Percentiles rank a stretch among this genome's conserved stretches.
Evolutionary conservation across 2,888 invertebrate species (phyloP).

Genomic region (Drosophila mimetica): DNA sequence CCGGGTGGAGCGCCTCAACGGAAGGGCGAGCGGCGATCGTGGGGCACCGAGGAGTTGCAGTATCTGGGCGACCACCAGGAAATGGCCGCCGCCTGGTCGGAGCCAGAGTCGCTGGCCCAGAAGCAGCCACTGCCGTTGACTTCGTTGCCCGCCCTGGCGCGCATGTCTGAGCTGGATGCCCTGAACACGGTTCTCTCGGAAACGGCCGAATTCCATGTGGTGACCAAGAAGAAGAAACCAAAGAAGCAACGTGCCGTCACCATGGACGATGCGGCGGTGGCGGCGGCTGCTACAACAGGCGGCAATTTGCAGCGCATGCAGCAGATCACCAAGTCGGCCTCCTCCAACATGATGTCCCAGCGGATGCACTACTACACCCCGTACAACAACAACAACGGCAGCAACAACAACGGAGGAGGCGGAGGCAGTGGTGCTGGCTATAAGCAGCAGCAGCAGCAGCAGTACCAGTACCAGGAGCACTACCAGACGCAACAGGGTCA

Average conservation of each 20-base stretch:
- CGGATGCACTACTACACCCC: slow-evolving; percentile 32
- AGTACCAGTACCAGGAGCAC: slow-evolving; percentile 22
- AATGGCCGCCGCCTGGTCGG: slow-evolving; percentile 39
- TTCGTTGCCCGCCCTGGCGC: slow-evolving; percentile 57
- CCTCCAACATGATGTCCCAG: slow-evolving; percentile 69
- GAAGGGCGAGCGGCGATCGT: slow-evolving; percentile 87
- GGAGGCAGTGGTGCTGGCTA: slow-evolving; percentile 4
- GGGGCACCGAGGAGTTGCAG: slow-evolving; percentile 88
- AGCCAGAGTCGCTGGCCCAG: slow-evolving; percentile 22
- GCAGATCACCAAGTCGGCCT: slow-evolving; percentile 75
- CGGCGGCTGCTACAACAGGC: slow-evolving; percentile 59
- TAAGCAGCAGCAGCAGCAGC: slow-evolving; percentile 9
- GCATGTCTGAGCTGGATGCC: slow-evolving; percentile 80
- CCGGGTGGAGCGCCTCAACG: slow-evolving; percentile 53
- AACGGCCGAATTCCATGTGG: slow-evolving; percentile 91
- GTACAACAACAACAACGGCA: slow-evolving; percentile 24
- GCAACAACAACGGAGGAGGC: slow-evolving; percentile 9
- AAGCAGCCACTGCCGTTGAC: slow-evolving; percentile 37
- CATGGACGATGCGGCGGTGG: slow-evolving; percentile 70
- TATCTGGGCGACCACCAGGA: slow-evolving; percentile 80
- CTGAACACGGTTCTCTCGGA: slow-evolving; percentile 84
- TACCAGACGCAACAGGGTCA: slow-evolving; percentile 33
- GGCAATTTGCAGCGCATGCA: slow-evolving; percentile 79
- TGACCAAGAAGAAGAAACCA: slow-evolving; percentile 92
- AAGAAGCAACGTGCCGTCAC: slow-evolving; percentile 86